Conservation (phyloP, 2,113 vertebrate genomes). For the Lophochroa leadbeateri region DNA sequence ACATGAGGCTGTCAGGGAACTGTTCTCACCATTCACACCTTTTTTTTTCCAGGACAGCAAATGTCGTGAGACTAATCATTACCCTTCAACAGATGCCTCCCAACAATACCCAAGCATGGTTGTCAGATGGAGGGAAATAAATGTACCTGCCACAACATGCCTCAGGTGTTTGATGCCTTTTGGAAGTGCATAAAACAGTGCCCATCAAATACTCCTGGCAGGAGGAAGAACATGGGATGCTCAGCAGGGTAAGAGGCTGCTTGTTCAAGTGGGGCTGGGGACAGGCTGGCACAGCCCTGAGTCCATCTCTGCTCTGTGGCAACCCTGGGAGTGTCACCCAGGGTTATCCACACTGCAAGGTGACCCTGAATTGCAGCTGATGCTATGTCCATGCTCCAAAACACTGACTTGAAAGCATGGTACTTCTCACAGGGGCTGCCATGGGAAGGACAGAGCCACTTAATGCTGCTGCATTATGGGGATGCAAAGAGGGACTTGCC, state of each 20-base stretch:
- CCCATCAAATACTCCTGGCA: not conserved
- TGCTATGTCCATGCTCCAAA: not conserved
- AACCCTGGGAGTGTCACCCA: not conserved
- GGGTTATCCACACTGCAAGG: not conserved
- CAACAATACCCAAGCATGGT: not conserved
- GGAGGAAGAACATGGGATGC: not conserved
- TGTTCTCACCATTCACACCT: not conserved
- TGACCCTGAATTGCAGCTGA: not conserved
- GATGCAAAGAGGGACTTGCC: not conserved
- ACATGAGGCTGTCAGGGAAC: not conserved
- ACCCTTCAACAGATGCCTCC: not conserved
- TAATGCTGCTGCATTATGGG: not conserved
- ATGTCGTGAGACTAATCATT: not conserved
- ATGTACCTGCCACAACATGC: not conserved
- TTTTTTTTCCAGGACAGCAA: not conserved
- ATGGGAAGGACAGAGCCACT: not conserved
- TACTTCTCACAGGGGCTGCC: not conserved
- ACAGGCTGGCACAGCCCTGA: not conserved
- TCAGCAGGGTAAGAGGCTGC: not conserved
- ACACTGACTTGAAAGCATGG: fast-evolving
- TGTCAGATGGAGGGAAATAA: conserved; percentile 2
- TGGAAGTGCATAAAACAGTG: not conserved
- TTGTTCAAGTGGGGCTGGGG: not conserved
- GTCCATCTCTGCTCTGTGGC: not conserved
- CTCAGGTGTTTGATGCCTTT: conserved; percentile 1